These are phyloP conservation scores for Trachemys scripta DNA, from an alignment of 2,113 vertebrate species.

Conservation along the genomic window DNA sequence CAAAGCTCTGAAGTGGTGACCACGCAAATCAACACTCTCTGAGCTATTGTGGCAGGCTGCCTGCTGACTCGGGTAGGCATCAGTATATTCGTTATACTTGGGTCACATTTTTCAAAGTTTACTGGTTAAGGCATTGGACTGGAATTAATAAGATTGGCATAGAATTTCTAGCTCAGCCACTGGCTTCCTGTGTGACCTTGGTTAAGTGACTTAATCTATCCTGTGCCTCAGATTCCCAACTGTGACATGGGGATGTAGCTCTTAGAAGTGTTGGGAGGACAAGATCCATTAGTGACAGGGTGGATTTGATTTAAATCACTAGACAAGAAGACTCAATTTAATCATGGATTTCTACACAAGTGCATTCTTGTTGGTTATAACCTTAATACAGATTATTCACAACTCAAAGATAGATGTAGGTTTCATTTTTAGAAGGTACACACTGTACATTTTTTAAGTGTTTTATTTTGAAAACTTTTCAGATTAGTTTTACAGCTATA, in stretches of 20 bases:
- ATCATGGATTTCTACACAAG: too few species aligned
- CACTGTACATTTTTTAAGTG: too few species aligned
- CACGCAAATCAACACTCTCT: background rate
- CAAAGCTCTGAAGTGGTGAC: background rate
- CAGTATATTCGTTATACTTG: background rate
- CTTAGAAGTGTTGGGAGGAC: rapidly evolving
- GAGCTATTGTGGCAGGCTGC: background rate
- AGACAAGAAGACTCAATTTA: background rate
- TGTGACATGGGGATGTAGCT: background rate
- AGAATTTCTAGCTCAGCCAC: background rate
- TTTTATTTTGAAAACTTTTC: too few species aligned
- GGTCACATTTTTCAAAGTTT: background rate
- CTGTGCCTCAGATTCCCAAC: background rate
- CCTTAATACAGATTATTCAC: too few species aligned
- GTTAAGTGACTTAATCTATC: background rate
- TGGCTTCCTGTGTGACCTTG: background rate
- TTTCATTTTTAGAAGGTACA: too few species aligned
- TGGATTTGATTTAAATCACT: background rate
- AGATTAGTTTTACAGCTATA: too few species aligned
- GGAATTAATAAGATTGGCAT: background rate
- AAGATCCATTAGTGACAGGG: background rate
- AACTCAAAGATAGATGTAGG: too few species aligned
- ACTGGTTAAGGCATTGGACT: background rate
- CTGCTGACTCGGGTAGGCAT: background rate
- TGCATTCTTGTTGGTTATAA: too few species aligned